These are phyloP conservation scores for Talpa occidentalis DNA, from an alignment of 2,113 vertebrate species.

Conservation along the genomic window DNA sequence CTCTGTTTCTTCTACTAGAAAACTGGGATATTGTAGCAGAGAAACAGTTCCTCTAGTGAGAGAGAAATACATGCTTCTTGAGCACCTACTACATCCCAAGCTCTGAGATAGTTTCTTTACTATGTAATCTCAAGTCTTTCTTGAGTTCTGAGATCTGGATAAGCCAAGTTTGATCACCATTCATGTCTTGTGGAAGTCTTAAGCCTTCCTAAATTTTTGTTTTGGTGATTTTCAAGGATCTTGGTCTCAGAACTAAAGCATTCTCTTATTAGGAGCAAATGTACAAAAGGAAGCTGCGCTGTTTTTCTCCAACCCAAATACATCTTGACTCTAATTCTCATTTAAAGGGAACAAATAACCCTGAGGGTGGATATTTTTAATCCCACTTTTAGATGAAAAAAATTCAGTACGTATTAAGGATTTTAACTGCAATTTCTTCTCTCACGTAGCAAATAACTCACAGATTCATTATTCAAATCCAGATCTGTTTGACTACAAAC, in stretches of 20 bases:
- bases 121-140: background rate
- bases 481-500: background rate
- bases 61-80: background rate
- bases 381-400: conserved; percentile 23
- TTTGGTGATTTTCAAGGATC: background rate
- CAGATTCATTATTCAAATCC: conserved; percentile 31
- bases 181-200: background rate
- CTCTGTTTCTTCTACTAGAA: background rate
- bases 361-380: conserved; percentile 3
- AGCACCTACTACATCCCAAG: background rate
- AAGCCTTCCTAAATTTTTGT: conserved; percentile 28
- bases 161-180: background rate
- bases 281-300: background rate
- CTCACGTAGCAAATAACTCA: conserved; percentile 11
- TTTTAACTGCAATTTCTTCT: conserved; percentile 13
- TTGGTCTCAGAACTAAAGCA: conserved; percentile 33
- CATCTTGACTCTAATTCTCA: conserved; percentile 37
- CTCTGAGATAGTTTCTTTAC: background rate
- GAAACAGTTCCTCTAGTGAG: background rate
- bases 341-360: background rate
- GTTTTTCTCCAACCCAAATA: background rate
- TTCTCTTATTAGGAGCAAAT: background rate
- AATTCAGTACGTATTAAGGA: background rate
- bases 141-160: background rate
- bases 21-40: background rate